Conservation (phyloP, 2,797 vertebrate genomes). For the Pristis pectinata region DNA sequence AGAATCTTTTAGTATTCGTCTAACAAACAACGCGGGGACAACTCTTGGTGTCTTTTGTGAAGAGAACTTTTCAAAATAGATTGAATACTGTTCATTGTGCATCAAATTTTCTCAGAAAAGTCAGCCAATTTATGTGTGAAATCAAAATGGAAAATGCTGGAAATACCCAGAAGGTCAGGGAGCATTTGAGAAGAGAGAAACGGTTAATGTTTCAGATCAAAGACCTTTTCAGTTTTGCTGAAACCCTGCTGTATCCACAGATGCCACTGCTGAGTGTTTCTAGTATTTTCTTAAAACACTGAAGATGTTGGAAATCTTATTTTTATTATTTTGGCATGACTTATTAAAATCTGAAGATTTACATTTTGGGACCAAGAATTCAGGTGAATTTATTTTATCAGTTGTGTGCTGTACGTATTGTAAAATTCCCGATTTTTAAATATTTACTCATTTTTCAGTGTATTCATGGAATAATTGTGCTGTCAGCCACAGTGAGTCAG, state of each 20-base stretch:
- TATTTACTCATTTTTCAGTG: not conserved
- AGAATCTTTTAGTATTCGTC: not conserved
- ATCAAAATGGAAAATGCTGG: too few relatives aligned
- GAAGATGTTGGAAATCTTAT: too few relatives aligned
- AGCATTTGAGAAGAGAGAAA: too few relatives aligned
- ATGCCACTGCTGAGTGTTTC: too few relatives aligned
- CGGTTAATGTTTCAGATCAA: too few relatives aligned
- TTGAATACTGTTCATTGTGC: not conserved
- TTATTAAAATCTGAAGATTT: not conserved
- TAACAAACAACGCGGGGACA: not conserved
- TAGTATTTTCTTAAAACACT: too few relatives aligned
- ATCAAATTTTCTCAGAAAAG: not conserved
- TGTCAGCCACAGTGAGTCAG: not conserved
- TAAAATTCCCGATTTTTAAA: not conserved
- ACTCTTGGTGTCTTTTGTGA: not conserved
- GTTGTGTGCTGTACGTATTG: not conserved
- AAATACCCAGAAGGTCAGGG: too few relatives aligned
- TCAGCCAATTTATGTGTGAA: not conserved
- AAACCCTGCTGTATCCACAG: too few relatives aligned
- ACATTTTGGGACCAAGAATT: not conserved
- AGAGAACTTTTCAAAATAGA: too few relatives aligned
- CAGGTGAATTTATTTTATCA: not conserved
- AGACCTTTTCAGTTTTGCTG: too few relatives aligned
- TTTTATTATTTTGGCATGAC: too few relatives aligned
- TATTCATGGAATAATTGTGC: not conserved